phyloP scores from a whole-genome alignment of 2,888 invertebrate species.

The Oligia latruncula region DNA sequence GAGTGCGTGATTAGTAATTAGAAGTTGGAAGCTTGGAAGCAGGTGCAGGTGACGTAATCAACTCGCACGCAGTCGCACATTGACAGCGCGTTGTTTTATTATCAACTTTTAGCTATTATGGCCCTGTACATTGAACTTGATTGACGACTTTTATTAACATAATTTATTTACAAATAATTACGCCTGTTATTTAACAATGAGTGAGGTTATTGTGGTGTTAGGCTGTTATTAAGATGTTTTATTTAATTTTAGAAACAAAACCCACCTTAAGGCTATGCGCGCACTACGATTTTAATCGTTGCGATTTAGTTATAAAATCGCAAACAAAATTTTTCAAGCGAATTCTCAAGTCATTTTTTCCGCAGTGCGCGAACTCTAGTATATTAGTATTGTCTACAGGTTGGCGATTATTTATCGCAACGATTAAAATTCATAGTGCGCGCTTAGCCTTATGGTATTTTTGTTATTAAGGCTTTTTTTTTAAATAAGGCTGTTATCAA shows the following conservation, averaged over 20 bases:
- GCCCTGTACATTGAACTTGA: slow-evolving; percentile 43
- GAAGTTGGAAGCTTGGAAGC: slow-evolving; percentile 18
- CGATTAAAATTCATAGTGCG: no score
- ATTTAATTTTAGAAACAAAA: neutral
- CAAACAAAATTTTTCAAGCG: no score
- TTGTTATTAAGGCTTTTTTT: no score
- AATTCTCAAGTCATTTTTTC: no score
- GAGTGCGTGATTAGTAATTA: slow-evolving; percentile 1
- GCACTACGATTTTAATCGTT: no score
- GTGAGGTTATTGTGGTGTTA: neutral
- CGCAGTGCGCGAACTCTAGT: no score
- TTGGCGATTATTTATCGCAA: no score
- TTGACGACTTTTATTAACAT: slow-evolving; percentile 31
- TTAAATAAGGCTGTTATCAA: no score
- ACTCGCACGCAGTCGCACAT: slow-evolving; percentile 14
- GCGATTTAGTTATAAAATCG: no score
- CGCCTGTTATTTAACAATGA: slow-evolving; percentile 14
- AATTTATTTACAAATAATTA: slow-evolving; percentile 40
- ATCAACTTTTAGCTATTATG: slow-evolving; percentile 43
- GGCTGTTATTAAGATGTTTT: neutral
- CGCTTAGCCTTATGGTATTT: no score
- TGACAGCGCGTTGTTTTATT: slow-evolving; percentile 20
- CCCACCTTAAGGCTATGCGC: no score
- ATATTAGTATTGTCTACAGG: no score
- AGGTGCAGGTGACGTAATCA: slow-evolving; percentile 58